Evolutionary conservation across 2,113 vertebrate species (phyloP), one percentile per base, ranked within the genome.

Genomic region (Crotalus horridus): DNA sequence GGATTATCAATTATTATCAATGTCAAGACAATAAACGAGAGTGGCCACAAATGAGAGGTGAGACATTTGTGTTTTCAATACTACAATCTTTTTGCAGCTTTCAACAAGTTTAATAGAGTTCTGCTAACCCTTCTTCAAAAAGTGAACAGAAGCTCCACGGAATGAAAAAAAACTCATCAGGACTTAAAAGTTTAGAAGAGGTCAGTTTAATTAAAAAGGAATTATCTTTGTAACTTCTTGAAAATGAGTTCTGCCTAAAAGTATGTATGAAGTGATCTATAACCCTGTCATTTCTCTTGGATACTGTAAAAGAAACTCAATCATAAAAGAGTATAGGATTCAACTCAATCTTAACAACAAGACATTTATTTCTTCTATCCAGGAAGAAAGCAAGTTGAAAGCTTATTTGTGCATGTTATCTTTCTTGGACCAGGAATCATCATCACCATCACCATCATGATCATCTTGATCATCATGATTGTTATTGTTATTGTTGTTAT

Each of bases 121-220:
- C 59, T 92, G 46, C 6, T 64, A 90, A 54, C 29, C 91, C 91
- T 86, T 94, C 91, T 94, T 92, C 58, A 93, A 91, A 59, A 59
- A 26, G 12, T 87, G 90, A 90, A 59, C 39, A 0, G 0, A 20
- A 91, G 33, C 33, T 53, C 59, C 15, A 54, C 24, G 24, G 81
- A 89, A 53, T n/a, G 24, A 17, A 29, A 54, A 20, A 91, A 56
- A 87, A 21, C 23, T 24, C 17, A 64, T 53, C 64, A 15, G 81
- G 43, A 46, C 29, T 6, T 29, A 91, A 48, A 61, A 69, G 56
- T 92, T 93, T 64, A 64, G 88, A 91, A 61, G 56, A 87, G 24
- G 90, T 59, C 85, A 92, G 48, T 43, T 92, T 90, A 58, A 54
- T 43, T 91, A 55, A 96, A 88, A 54, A 85, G 88, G 92, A 26